A percentile compares a stretch with the other conserved stretches of the same genome.
phyloP scores from a whole-genome alignment of 2,113 vertebrate genomes.

The Anoura caudifer region DNA sequence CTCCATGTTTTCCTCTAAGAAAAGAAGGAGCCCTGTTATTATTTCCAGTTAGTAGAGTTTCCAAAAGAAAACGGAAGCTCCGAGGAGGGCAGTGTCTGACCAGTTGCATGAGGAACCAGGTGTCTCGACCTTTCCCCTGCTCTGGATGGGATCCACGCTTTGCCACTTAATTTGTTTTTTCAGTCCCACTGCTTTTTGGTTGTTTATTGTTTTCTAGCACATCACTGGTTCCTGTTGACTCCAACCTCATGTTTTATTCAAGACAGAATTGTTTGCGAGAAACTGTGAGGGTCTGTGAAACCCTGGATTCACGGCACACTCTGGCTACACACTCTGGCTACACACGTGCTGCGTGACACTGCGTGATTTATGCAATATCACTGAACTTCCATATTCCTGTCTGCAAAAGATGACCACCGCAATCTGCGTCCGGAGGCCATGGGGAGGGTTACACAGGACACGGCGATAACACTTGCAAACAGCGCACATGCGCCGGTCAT shows the following conservation, averaged over 20 bases:
- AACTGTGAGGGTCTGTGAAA: background rate
- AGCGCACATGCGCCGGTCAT: rapidly evolving
- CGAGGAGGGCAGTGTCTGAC: background rate
- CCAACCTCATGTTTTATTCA: background rate
- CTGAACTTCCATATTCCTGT: background rate
- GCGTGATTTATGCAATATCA: background rate
- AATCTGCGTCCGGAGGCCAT: too few species aligned
- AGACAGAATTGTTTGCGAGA: background rate
- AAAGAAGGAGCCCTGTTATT: background rate
- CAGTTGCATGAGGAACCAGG: too few species aligned
- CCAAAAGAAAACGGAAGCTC: background rate
- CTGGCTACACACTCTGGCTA: background rate
- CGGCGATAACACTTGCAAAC: background rate
- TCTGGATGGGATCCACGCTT: background rate
- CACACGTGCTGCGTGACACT: rapidly evolving
- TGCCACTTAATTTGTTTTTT: too few species aligned
- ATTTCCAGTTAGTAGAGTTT: background rate
- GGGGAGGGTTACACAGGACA: rapidly evolving
- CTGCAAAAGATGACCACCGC: background rate
- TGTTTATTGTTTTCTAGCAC: background rate
- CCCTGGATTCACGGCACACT: background rate
- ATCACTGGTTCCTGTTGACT: background rate
- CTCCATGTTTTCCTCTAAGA: background rate
- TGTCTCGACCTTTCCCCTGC: too few species aligned
- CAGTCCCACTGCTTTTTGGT: background rate